Conservation (phyloP, 2,797 vertebrate species). For the Macrochelys suwanniensis region DNA sequence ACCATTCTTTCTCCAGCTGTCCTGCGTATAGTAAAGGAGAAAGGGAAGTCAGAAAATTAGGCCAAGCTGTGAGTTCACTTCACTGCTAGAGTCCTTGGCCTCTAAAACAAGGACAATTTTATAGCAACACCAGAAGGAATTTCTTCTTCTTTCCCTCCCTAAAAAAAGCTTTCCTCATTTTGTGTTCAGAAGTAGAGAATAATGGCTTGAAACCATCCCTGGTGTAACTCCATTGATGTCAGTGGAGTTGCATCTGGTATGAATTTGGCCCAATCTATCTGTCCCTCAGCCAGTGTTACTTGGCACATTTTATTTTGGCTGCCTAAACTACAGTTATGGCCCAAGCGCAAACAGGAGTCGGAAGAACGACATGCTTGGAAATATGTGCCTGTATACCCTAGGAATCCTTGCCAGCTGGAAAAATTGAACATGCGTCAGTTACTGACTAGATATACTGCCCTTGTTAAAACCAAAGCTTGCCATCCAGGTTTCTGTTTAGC, state of each 20-base stretch:
- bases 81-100: background rate
- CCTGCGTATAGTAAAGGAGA: background rate
- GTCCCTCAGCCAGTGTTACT: slow-evolving; percentile 68
- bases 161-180: background rate
- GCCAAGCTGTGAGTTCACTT: background rate
- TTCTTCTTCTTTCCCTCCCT: background rate
- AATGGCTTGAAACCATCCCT: slow-evolving; percentile 51
- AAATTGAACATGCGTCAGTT: slow-evolving; percentile 20
- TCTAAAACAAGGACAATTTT: slow-evolving; percentile 1
- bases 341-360: slow-evolving; percentile 67
- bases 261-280: slow-evolving; percentile 32
- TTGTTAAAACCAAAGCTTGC: slow-evolving; percentile 45
- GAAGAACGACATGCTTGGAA: slow-evolving; percentile 63
- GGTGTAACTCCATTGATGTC: slow-evolving; percentile 45
- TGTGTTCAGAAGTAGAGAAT: slow-evolving; percentile 62
- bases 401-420: slow-evolving; percentile 73
- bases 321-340: slow-evolving; percentile 32
- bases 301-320: slow-evolving; percentile 76
- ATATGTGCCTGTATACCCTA: slow-evolving; percentile 42
- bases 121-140: background rate
- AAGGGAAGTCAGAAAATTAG: background rate
- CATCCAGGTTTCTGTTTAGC: slow-evolving; percentile 56
- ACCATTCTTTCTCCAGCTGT: background rate
- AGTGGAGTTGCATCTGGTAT: slow-evolving; percentile 25
- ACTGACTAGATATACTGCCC: slow-evolving; percentile 42